Evolutionary conservation across 2,797 vertebrate genomes (phyloP).

Genomic region (Ctenopoma multispine): DNA sequence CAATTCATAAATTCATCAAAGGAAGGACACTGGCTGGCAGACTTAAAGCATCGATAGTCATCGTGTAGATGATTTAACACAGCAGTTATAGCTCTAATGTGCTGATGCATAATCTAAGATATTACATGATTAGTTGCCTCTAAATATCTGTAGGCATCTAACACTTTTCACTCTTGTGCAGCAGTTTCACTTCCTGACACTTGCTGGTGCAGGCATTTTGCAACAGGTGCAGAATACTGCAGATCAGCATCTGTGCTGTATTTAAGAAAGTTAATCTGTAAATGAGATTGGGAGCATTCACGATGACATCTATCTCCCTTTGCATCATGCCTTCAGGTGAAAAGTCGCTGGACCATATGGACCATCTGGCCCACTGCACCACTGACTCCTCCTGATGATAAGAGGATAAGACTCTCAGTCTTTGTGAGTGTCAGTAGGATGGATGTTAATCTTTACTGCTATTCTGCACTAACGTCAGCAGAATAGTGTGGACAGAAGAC

Average conservation of each 20-base stretch:
- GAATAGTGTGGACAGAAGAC: constrained; percentile 43
- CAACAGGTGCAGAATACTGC: constrained; percentile 37
- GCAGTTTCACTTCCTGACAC: constrained; percentile 2
- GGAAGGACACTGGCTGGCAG: too few relatives aligned
- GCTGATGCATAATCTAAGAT: neutral
- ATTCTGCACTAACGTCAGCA: constrained; percentile 27
- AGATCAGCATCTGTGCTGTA: constrained; percentile 20
- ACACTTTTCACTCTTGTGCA: neutral
- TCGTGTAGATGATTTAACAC: neutral
- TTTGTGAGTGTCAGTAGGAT: constrained; percentile 11
- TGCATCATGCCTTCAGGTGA: constrained; percentile 45
- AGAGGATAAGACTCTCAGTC: constrained; percentile 63
- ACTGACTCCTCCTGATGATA: constrained; percentile 44
- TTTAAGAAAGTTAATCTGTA: constrained; percentile 71
- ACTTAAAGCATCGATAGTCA: too few relatives aligned
- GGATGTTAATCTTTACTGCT: constrained; percentile 47
- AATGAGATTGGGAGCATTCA: constrained; percentile 68
- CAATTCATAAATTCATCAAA: neutral
- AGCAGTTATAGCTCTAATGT: neutral
- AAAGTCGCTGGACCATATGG: constrained; percentile 69
- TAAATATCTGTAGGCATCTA: neutral
- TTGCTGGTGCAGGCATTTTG: neutral
- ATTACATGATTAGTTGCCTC: too few relatives aligned
- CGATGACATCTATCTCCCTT: constrained; percentile 44
- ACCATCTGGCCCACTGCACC: constrained; percentile 50